Evolutionary conservation across 2,888 invertebrate genomes (phyloP), one percentile per base, ranked within the genome.

Genomic region (Ophioninae sp.): DNA sequence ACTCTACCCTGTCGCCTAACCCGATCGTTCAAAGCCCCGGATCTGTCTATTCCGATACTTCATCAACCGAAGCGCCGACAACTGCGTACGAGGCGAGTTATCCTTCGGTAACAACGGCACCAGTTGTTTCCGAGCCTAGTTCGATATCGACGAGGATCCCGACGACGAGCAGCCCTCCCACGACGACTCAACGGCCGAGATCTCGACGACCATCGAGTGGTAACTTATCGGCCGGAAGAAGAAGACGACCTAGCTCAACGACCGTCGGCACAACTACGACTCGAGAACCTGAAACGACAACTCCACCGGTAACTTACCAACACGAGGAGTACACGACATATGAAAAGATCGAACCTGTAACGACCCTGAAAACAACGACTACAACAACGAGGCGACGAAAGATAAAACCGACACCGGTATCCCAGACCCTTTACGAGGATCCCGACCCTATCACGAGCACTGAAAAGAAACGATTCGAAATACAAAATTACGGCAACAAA

Each of bases 401-500:
- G 67, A 59, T 82, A 50, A 81, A 83, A 8, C 85, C 85, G 1
- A 39, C 76, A 0, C 30, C 70, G 2, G 21, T 50, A 7, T 30
- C 39, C 5, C 78, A 62, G 23, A 68, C 44, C 5, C 39, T 74
- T 17, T 75, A 76, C 20, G 80, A 83, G 7, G 44, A 44, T 10
- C 69, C 30, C 7, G 72, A 80, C 21, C 57, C 75, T 0, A 75
- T 70, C 5, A 77, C 79, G 5, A 77, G 62, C 74, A 82, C 82
- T n/a, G 85, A 84, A n/a, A 77, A 80, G 37, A 84, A 85, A 69
- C 72, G 75, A 79, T 75, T 78, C 68, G 86, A 87, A 70, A 84
- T 62, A 30, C 65, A 86, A n/a, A 85, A 85, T 23, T 67, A 82
- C 21, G 87, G 87, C 8, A 84, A 76, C 59, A 87, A 86, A 30